A percentile compares a stretch with the other conserved stretches of the same genome.
These are phyloP conservation scores for Thrips palmi DNA, from an alignment of 1,140 invertebrate genomes.

Conservation along the genomic window DNA sequence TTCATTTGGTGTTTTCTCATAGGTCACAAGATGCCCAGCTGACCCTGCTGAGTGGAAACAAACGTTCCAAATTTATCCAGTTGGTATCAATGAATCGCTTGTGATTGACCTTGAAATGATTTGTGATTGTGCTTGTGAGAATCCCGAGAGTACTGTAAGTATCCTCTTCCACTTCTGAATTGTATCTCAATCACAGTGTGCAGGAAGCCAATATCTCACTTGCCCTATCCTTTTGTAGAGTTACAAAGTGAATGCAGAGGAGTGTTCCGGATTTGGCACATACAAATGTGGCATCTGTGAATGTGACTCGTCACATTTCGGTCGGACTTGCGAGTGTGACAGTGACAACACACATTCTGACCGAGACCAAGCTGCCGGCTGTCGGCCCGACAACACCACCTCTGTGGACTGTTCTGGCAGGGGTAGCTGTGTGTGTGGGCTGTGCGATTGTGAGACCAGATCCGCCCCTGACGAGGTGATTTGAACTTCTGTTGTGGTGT, in stretches of 20 bases:
- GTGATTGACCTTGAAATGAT: constrained; percentile 70
- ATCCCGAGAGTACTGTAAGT: constrained; percentile 30
- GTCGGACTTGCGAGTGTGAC: constrained; percentile 73
- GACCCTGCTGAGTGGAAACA: constrained; percentile 61
- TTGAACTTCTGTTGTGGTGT: too few relatives aligned
- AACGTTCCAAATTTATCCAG: constrained; percentile 74
- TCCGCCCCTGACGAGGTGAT: constrained; percentile 33
- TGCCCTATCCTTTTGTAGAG: constrained; percentile 15
- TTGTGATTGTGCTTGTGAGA: constrained; percentile 79
- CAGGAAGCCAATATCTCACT: neutral
- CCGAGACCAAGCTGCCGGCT: constrained; percentile 35
- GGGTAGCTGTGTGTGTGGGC: constrained; percentile 63
- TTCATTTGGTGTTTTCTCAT: too few relatives aligned
- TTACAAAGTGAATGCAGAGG: constrained; percentile 27
- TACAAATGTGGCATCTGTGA: constrained; percentile 77
- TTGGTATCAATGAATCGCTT: constrained; percentile 76
- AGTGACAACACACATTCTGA: constrained; percentile 25
- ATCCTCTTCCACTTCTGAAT: constrained; percentile 2
- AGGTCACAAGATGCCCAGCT: constrained; percentile 49
- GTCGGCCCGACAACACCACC: constrained; percentile 52
- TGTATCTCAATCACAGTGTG: neutral
- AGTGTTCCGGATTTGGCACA: constrained; percentile 46
- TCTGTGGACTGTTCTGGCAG: constrained; percentile 51
- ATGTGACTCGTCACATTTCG: constrained; percentile 60
- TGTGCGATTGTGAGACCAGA: constrained; percentile 50